These are phyloP conservation scores for Asarcornis scutulata DNA, from an alignment of 2,113 vertebrate species.

Conservation along the genomic window DNA sequence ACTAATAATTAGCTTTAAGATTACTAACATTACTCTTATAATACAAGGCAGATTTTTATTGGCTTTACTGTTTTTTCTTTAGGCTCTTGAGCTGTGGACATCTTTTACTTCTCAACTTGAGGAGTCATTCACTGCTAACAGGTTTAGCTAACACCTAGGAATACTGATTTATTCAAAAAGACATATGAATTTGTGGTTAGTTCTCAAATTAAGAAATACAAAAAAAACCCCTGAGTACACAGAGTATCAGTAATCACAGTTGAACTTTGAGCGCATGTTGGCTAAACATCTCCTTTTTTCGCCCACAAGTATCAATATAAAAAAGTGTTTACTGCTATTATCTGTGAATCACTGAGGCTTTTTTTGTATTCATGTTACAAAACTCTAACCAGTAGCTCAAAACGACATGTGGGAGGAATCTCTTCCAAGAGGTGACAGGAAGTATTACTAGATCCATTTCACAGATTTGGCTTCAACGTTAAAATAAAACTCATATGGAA, in stretches of 20 bases:
- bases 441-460: neutral
- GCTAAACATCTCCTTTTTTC: neutral
- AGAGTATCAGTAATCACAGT: neutral
- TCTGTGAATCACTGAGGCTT: neutral
- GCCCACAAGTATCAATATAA: neutral
- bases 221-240: neutral
- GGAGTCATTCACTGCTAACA: neutral
- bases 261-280: neutral
- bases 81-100: neutral
- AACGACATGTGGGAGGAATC: neutral
- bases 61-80: constrained; percentile 12
- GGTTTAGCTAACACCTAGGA: neutral
- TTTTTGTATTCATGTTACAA: neutral
- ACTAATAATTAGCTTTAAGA: neutral
- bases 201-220: neutral
- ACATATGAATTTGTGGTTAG: neutral
- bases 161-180: neutral
- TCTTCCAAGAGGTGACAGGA: neutral
- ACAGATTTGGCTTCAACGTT: neutral
- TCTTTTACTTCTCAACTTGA: neutral
- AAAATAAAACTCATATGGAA: neutral
- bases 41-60: neutral
- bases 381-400: neutral
- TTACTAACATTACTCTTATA: neutral
- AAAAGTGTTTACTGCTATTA: neutral